Evolutionary conservation across 2,797 vertebrate genomes (phyloP).

Genomic region (Brachyalestes nurse): DNA sequence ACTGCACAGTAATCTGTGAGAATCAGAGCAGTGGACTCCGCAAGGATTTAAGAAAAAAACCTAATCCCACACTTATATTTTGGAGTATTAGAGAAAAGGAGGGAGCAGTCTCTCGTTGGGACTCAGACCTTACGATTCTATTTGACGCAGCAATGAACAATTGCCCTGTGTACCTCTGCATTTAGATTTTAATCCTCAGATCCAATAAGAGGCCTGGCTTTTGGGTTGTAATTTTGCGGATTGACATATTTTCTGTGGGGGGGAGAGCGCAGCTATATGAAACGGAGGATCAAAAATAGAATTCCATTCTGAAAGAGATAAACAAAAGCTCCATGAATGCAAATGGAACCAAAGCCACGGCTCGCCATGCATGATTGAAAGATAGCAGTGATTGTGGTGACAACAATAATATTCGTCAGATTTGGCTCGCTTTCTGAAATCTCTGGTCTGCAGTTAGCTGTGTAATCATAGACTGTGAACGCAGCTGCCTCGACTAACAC

Average conservation of each 20-base stretch:
- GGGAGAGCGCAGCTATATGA: constrained; percentile 17
- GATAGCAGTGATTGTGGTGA: constrained; percentile 43
- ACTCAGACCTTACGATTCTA: constrained; percentile 50
- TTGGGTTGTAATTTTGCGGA: constrained; percentile 59
- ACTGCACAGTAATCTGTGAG: not conserved
- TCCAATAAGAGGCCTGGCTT: constrained; percentile 58
- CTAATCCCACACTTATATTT: constrained; percentile 35
- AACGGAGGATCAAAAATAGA: constrained; percentile 36
- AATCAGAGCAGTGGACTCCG: constrained; percentile 11
- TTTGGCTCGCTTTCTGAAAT: constrained; percentile 29
- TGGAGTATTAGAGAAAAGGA: constrained; percentile 38
- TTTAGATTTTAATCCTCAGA: constrained; percentile 67
- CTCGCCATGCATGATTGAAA: constrained; percentile 57
- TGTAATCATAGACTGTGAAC: constrained; percentile 57
- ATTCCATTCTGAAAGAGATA: constrained; percentile 16
- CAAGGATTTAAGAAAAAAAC: constrained; percentile 30
- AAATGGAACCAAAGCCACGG: constrained; percentile 49
- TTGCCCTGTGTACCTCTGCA: constrained; percentile 47
- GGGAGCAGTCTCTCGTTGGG: constrained; percentile 48
- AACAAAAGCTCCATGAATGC: constrained; percentile 37
- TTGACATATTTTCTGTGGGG: constrained; percentile 40
- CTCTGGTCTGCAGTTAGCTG: constrained; percentile 37
- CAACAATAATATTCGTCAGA: constrained; percentile 36
- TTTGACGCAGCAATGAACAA: constrained; percentile 59
- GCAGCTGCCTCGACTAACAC: constrained; percentile 55